These are phyloP conservation scores for Geococcyx californianus DNA, from an alignment of 2,113 vertebrate genomes.

Conservation along the genomic window DNA sequence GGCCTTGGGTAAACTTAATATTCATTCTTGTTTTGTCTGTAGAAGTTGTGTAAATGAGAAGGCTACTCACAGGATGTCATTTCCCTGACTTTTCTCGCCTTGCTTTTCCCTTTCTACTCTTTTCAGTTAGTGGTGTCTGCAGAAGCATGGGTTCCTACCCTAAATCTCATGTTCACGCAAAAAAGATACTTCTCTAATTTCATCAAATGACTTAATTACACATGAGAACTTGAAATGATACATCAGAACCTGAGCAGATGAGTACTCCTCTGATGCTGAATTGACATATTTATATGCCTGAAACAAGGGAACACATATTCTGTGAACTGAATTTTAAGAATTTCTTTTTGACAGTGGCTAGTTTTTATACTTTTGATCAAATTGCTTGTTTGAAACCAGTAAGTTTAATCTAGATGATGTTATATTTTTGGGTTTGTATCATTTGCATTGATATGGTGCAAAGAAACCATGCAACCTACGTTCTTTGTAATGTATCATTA, in stretches of 20 bases:
- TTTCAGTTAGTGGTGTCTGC: fast-evolving
- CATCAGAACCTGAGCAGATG: not conserved
- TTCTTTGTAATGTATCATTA: not conserved
- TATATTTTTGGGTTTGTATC: not conserved
- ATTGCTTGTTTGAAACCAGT: not conserved
- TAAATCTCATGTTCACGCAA: not conserved
- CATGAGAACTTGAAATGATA: not conserved
- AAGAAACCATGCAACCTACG: not conserved
- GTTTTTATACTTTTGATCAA: not conserved
- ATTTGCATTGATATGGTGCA: not conserved
- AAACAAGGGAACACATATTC: not conserved
- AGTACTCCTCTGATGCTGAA: not conserved
- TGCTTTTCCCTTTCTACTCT: not conserved
- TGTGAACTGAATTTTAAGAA: not conserved
- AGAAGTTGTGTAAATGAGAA: not conserved
- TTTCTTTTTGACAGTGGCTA: not conserved
- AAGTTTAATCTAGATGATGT: not conserved
- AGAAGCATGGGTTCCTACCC: not conserved
- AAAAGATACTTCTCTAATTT: not conserved
- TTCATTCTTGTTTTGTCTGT: not conserved
- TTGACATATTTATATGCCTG: not conserved
- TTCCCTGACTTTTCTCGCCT: not conserved
- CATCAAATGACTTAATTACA: not conserved
- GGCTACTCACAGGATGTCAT: not conserved
- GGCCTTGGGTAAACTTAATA: not conserved